Base-by-base conservation (phyloP, 2,113 vertebrate genomes). In the Syngnathus floridae region DNA sequence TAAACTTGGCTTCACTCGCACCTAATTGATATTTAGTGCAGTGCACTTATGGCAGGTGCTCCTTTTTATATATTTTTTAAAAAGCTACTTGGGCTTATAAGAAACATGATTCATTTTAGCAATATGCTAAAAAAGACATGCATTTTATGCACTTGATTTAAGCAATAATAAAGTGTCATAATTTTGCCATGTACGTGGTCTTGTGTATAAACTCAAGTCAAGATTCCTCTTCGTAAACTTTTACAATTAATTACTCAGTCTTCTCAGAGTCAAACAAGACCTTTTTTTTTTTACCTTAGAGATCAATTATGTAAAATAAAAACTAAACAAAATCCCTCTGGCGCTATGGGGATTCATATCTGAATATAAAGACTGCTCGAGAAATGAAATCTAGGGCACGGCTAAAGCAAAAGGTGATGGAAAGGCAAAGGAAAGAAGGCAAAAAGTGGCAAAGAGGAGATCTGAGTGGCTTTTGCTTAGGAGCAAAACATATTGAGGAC, bases 31-130 rank as follows among this genome's bases (percentile, higher is more conserved):
- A 69, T 78, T 76, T 81, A 81, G 78, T 75, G 70, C 73, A 46
- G 43, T 60, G 61, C 81, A 69, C 86, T 85, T 87, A 87, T 81
- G 81, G 84, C 69, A 77, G 72, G 17, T 64, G 14, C 17, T 52
- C 62, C 35, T 35, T 64, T 35, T 62, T 14, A 21, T 9, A 31
- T 64, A 31, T 31, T 31, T 31, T 31, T 31, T 31, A 3, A 22
- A 3, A 22, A 54, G 7, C 1, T 1, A 22, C 3, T n/a, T 11
- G 66, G 66, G 73, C 64, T 81, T 73, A 65, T 75, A 69, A 79
- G 67, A 76, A 65, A 62, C 51, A 41, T 65, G 56, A 69, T 73
- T 71, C 59, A 49, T 67, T 71, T 66, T 52, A 73, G 65, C 71
- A 56, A 71, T 63, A 77, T 74, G 66, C 57, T 74, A 64, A 69